Evolutionary conservation across 2,888 invertebrate genomes (phyloP).

Genomic region (Eulithis prunata): DNA sequence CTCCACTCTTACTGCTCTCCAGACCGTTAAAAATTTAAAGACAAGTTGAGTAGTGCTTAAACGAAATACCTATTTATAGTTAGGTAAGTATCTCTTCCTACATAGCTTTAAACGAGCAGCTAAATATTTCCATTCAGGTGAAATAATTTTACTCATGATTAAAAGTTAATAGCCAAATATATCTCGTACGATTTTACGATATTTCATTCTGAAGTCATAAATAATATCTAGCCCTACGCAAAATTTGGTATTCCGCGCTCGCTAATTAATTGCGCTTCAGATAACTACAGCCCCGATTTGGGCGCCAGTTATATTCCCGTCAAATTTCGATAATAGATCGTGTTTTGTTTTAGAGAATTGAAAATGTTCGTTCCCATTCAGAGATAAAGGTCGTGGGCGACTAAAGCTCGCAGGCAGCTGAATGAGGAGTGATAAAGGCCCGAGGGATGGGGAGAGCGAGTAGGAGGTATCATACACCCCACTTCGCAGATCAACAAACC

Average conservation of each 20-base stretch:
- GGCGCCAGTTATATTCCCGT: background rate
- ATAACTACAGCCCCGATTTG: too few species aligned
- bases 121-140: too few species aligned
- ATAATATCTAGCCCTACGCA: too few species aligned
- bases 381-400: slow-evolving; percentile 69
- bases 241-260: too few species aligned
- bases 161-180: too few species aligned
- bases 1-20: slow-evolving; percentile 46
- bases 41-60: slow-evolving; percentile 36
- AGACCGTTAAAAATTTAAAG: slow-evolving; percentile 54
- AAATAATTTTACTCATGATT: too few species aligned
- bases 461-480: slow-evolving; percentile 51
- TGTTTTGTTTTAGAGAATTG: slow-evolving; percentile 45
- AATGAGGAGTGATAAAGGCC: slow-evolving; percentile 65
- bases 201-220: too few species aligned
- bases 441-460: slow-evolving; percentile 51
- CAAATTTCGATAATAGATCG: background rate
- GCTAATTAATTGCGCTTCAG: too few species aligned
- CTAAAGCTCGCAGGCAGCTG: slow-evolving; percentile 70
- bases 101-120: background rate
- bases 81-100: background rate
- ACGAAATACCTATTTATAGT: background rate
- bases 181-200: too few species aligned
- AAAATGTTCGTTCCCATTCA: slow-evolving; percentile 64
- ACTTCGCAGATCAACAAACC: slow-evolving; percentile 77